These are phyloP conservation scores for Phortica variegata DNA, from an alignment of 1,140 invertebrate species.

Conservation along the genomic window DNA sequence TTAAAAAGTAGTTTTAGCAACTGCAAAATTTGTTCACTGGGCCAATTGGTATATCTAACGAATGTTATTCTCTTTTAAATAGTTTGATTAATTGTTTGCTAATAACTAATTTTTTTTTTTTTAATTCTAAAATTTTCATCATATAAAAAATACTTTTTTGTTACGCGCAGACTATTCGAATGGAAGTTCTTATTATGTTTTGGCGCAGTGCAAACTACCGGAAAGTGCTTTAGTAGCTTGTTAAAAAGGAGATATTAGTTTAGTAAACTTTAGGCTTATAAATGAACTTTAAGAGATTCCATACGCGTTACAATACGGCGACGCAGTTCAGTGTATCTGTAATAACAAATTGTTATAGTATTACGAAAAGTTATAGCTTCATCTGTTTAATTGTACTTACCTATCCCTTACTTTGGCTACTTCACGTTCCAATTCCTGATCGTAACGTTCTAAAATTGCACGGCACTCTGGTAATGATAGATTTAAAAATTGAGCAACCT, in stretches of 20 bases:
- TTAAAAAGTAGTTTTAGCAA: constrained; percentile 19
- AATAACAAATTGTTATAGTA: constrained; percentile 22
- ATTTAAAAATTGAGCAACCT: constrained; percentile 84
- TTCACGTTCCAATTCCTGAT: constrained; percentile 75
- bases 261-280: constrained; percentile 27
- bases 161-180: constrained; percentile 21
- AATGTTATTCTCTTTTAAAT: too few species aligned
- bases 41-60: too few species aligned
- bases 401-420: constrained; percentile 69
- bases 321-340: constrained; percentile 67
- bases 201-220: not conserved
- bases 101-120: constrained; percentile 36
- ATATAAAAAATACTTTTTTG: constrained; percentile 39
- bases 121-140: constrained; percentile 29
- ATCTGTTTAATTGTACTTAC: constrained; percentile 58
- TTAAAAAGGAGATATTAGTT: not conserved
- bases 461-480: constrained; percentile 75
- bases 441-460: constrained; percentile 76
- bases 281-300: constrained; percentile 71
- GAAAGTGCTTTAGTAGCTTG: constrained; percentile 1
- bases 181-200: too few species aligned
- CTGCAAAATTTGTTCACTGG: constrained; percentile 42
- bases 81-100: too few species aligned
- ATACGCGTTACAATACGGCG: constrained; percentile 69
- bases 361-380: too few species aligned